Base-by-base conservation (phyloP, 2,888 invertebrate genomes). In the Archips crataeganus region DNA sequence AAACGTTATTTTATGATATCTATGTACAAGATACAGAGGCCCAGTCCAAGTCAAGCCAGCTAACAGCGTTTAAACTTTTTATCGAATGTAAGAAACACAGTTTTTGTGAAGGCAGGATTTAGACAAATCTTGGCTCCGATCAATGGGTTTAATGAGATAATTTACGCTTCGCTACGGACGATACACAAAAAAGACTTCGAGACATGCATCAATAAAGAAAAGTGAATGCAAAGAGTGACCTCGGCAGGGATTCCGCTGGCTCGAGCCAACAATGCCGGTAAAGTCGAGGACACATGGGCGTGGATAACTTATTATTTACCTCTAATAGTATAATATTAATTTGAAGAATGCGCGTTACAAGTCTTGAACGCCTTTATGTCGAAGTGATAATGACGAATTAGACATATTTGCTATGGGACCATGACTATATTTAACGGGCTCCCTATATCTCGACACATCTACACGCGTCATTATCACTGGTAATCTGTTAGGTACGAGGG, bases 171-270 rank as follows among this genome's bases (percentile, higher is more conserved):
- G 89, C 84, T 79, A 86, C 87, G 88, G 88, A 82, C 83, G 84
- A 81, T 77, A 78, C 79, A 79, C 80, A 85, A 82, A 88, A 89
- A 86, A 84, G 87, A 82, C 87, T 83, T 78, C 77, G 79, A 81
- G 90, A 90, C 91, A 91, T 90, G 90, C 88, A 90, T 88, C 90
- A 85, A 88, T 85, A 87, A 87, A 86, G 84, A 85, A 85, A 85
- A 84, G 83, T 84, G 84, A 82, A 83, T 77, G 84, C 84, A 78
- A 79, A 71, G 80, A 79, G 79, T 77, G 81, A 79, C 83, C 80
- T 82, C 80, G 79, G 71, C 71, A 72, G 78, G 78, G 77, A 78
- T 77, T 69, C 60, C 34, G 9, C 63, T 23, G 63, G 71, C 67
- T 77, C 78, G 76, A 74, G 76, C 74, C 76, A 76, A 77, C 75